A percentile compares a stretch with the other conserved stretches of the same genome.
Evolutionary conservation across 2,797 vertebrate species (phyloP).

Genomic region (Macropodus opercularis): DNA sequence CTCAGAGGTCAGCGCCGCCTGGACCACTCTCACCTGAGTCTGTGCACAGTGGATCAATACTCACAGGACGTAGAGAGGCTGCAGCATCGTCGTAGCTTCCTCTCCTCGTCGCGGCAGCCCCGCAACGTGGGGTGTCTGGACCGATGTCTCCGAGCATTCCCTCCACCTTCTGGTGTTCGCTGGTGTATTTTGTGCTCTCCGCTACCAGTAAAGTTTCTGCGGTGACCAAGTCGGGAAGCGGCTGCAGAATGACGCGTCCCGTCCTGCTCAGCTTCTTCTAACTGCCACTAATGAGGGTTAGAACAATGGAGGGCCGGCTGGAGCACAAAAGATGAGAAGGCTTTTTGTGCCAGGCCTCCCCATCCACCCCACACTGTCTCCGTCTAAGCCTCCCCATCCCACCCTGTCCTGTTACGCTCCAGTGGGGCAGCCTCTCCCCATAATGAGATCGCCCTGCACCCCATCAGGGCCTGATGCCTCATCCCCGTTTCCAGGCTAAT

Average conservation of each 20-base stretch:
- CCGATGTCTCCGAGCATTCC: conserved; percentile 7
- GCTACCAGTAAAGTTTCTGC: neutral
- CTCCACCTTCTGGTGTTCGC: neutral
- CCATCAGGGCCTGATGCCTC: conserved; percentile 21
- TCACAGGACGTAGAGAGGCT: conserved; percentile 73
- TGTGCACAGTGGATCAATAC: conserved; percentile 45
- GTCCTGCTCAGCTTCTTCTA: conserved; percentile 38
- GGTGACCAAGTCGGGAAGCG: conserved; percentile 4
- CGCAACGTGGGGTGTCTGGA: conserved; percentile 53
- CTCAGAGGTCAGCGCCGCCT: neutral
- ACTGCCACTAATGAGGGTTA: conserved; percentile 74
- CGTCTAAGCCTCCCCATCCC: conserved; percentile 6
- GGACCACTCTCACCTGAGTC: conserved; percentile 4
- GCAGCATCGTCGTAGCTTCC: conserved; percentile 78
- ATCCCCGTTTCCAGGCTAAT: conserved; percentile 64
- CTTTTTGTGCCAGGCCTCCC: conserved; percentile 25
- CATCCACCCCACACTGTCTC: neutral
- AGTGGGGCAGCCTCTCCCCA: conserved; percentile 38
- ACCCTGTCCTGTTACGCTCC: conserved; percentile 56
- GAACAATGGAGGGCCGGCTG: conserved; percentile 68
- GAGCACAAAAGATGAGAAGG: conserved; percentile 44
- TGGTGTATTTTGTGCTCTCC: neutral
- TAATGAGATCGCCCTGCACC: conserved; percentile 60
- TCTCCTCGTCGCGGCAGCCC: conserved; percentile 62
- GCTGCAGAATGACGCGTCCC: conserved; percentile 41